Base-by-base conservation (phyloP, 2,888 invertebrate genomes). In the Leptinotarsa peninsularis region DNA sequence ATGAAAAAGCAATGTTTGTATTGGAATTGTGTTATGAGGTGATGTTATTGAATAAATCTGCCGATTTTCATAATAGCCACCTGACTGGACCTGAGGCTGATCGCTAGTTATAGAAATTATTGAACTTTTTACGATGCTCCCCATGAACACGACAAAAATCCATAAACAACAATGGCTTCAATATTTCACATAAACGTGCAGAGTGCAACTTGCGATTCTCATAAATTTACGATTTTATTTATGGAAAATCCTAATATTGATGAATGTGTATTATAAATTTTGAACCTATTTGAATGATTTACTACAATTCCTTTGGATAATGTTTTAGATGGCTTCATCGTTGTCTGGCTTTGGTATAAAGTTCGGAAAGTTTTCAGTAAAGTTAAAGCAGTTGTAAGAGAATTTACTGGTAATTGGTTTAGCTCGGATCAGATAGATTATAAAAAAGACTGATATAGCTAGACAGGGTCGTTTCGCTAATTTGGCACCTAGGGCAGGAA, bases 171-270 rank as follows among this genome's bases (percentile, higher is more conserved):
- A 21, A 23, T 23, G 15, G 23, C 58, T 23, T 4, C 3, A 58
- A 58, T 58, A 58, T 58, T 23, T 58, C 58, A 58, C 13, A 7
- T 5, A 27, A 23, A 58, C 15, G 23, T 27, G 23, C 58, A 23
- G 15, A 58, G 23, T 23, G 58, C 58, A 58, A 23, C 15, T 58
- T 58, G 58, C 15, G 23, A 58, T 58, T 58, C 58, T 14, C 0
- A 58, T 58, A 58, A 58, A 23, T 58, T 21, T 4, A 4, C 17
- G 58, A 23, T 58, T 13, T 58, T 58, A 27, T 23, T 58, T 21
- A 58, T 58, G 58, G 58, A 23, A 58, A 23, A 58, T 58, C 58
- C 23, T 58, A 58, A 58, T 58, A 27, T 58, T 58, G 58, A 58
- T 58, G 23, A 58, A 58, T 58, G 58, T 10, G 58, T 27, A 58